Conservation (phyloP, 1,140 invertebrate genomes). For the Eurytemora carolleeae region DNA sequence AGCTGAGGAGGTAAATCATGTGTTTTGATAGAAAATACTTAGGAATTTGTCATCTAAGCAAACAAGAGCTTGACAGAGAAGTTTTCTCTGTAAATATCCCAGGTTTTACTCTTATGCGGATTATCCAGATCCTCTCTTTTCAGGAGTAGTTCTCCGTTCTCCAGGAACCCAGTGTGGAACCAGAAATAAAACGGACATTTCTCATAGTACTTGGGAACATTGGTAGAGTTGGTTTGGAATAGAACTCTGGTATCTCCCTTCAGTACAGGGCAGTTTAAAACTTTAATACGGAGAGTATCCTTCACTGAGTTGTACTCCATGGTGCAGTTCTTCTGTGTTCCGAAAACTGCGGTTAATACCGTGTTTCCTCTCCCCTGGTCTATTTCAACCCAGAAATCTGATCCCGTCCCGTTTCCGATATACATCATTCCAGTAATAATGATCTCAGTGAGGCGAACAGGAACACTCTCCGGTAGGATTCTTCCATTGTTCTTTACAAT, state of each 20-base stretch:
- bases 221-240: conserved; percentile 26
- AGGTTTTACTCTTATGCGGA: conserved; percentile 33
- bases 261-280: conserved; percentile 23
- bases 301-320: conserved; percentile 21
- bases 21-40: too few relatives aligned
- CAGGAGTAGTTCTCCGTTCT: conserved; percentile 27
- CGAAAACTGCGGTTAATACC: conserved; percentile 27
- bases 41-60: too few relatives aligned
- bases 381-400: conserved; percentile 28
- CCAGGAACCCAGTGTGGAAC: conserved; percentile 34
- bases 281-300: background rate
- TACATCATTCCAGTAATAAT: conserved; percentile 25
- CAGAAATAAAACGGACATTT: conserved; percentile 36
- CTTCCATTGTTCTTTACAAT: conserved; percentile 27
- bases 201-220: conserved; percentile 32
- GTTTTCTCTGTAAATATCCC: conserved; percentile 20
- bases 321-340: conserved; percentile 27
- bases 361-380: conserved; percentile 22
- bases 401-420: conserved; percentile 31
- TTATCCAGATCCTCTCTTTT: conserved; percentile 32
- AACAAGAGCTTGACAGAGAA: conserved; percentile 12
- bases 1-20: too few relatives aligned
- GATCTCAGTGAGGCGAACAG: conserved; percentile 25
- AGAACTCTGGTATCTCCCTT: conserved; percentile 29
- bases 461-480: conserved; percentile 25